Evolutionary conservation across 2,113 vertebrate genomes (phyloP), one percentile per base, ranked within the genome.

Genomic region (Caracal caracal): DNA sequence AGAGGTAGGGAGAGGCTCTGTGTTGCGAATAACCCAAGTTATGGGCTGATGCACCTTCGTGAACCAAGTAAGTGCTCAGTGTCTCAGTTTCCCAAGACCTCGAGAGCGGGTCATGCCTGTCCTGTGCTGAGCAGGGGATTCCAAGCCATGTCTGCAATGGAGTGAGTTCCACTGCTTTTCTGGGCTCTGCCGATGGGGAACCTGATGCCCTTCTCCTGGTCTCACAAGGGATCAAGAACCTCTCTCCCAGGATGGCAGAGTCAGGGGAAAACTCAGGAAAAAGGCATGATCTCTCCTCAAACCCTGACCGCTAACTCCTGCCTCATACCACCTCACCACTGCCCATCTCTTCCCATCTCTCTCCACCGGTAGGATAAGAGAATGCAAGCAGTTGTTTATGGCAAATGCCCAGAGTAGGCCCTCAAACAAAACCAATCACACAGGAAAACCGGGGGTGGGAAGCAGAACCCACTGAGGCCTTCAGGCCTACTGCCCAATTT

Each of bases 21-120:
- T 7, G 33, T 33, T 40, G 3, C 40, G 4, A 53, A 68, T 0
- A 49, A 5, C 40, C 13, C 37, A 0, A 5, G 37, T 61, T 24
- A 13, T 0, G 49, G 16, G 56, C 51, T 33, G 51, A 51, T 30
- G 51, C 10, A n/a, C 26, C 16, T 20, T 33, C 9, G 12, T 4
- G n/a, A 61, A 94, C 16, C 5, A 30, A 16, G 10, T 8, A 28
- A 30, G 20, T 4, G 24, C 28, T 40, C 49, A 15, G 63, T 0
- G 6, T 15, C 71, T 4, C 6, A 19, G 71, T 49, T 75, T 71
- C 53, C 76, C 16, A n/a, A 66, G 40, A 76, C 2, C 33, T 75
- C 24, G 33, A 2, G 63, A 12, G n/a, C 11, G 53, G 40, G 28
- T 49, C 49, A 66, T 12, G 53, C 47, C 24, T 6, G 43, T 26